Base-by-base conservation (phyloP, 2,888 invertebrate genomes). In the Nemoura dubitans region DNA sequence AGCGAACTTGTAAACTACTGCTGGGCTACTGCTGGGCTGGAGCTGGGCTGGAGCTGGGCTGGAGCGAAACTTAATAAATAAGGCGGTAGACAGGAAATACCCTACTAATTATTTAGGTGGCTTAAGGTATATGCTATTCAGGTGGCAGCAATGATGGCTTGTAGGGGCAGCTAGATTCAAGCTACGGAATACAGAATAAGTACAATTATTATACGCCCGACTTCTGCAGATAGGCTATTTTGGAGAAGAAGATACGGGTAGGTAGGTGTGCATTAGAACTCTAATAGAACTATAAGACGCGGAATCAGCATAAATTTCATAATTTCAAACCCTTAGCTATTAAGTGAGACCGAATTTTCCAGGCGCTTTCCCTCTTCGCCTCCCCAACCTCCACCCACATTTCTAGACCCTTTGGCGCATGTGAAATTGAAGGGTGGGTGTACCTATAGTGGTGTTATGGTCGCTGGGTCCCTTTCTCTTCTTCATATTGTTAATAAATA, bases 271-370 rank as follows among this genome's bases (percentile, higher is more conserved):
- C 28, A 80, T 21, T 59, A 59, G 59, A 59, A 59, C 59, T 59
- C 16, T 59, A 21, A 10, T 59, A 59, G 59, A 59, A 76, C 59
- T 76, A n/a, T 92, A 92, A 92, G 92, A 92, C 91, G 91, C 91
- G 91, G 92, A 92, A 92, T 92, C 92, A 92, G 92, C 92, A 92
- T 92, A 92, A 92, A 92, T 92, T 92, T 92, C 90, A 91, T 92
- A 92, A 92, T 92, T 92, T 91, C 85, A 86, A 77, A 85, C 83
- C 87, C 87, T 87, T 83, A 83, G 86, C 87, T 87, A 85, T 87
- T 86, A 87, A 59, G 81, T 85, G 83, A 83, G 78, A 81, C 76
- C 25, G 59, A 81, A 42, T 30, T 36, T 28, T 42, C 76, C 42
- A 76, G 16, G 82, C 85, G 59, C 21, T 59, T 59, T 59, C 59